Base-by-base conservation (phyloP, 2,888 invertebrate species). In the Gymnoscelis rufifasciata region DNA sequence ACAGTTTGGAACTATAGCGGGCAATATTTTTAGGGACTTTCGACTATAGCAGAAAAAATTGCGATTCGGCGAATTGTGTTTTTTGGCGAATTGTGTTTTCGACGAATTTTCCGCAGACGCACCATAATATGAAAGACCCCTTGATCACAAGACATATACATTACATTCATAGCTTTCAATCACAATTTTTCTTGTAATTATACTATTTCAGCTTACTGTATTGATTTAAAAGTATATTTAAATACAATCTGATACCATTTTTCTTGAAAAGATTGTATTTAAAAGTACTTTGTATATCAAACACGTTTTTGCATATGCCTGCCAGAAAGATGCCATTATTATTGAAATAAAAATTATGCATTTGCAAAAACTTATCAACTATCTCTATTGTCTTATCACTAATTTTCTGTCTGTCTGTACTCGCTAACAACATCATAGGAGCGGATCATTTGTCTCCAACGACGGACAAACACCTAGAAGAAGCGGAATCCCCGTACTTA, bases 401-500 rank as follows among this genome's bases (percentile, higher is more conserved):
- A 84, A 84, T 77, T 68, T 65, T 80, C 75, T 81, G 59, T 35
- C 19, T 78, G 66, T 78, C 68, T 82, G 69, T 78, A 75, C 78
- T 81, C 75, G 83, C 87, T 87, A 87, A 86, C 80, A 71, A 68
- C 76, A 65, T 65, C 74, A 60, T 78, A 88, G 88, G 82, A 87
- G 88, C 73, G 87, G 88, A 68, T 88, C 88, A 69, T 87, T 88
- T 76, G 84, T 80, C 62, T 87, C 84, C 50, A 80, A 78, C 65
- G 88, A 88, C 24, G 87, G 84, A 72, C 84, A 84, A 74, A 87
- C 88, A 47, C 87, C 87, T 58, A 76, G 86, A 68, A 72, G 83
- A 62, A 88, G 88, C 76, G 88, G 87, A 71, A 88, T 88, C 60
- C 88, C 88, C 55, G 80, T 88, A 63, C 76, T 80, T 68, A 88